phyloP scores from a whole-genome alignment of 2,888 invertebrate genomes.

The Iselma pallidipennis region DNA sequence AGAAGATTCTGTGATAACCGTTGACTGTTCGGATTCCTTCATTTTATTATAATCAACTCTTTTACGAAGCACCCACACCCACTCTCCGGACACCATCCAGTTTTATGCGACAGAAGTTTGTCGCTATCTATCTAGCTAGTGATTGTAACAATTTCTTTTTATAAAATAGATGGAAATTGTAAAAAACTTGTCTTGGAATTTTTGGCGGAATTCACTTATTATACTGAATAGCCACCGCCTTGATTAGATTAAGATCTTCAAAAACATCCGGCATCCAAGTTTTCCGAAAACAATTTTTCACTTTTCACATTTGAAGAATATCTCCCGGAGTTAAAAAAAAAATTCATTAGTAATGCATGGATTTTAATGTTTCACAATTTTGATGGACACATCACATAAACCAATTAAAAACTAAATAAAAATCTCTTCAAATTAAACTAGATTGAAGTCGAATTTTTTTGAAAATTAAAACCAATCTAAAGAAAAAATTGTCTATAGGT shows the following conservation, averaged over 20 bases:
- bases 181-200: background rate
- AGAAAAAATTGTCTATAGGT: background rate
- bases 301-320: background rate
- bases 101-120: too few species aligned
- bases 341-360: constrained; percentile 4
- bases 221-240: background rate
- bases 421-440: background rate
- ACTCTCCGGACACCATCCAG: too few species aligned
- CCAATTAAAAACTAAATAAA: constrained; percentile 12
- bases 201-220: too few species aligned
- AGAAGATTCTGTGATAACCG: too few species aligned
- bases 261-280: too few species aligned
- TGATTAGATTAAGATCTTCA: background rate
- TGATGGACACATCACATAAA: background rate
- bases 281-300: background rate
- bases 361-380: constrained; percentile 4
- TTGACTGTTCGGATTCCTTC: too few species aligned
- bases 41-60: too few species aligned
- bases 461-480: background rate
- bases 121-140: too few species aligned
- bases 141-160: too few species aligned
- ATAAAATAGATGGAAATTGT: too few species aligned
- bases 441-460: background rate
- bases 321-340: background rate
- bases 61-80: too few species aligned